Evolutionary conservation across 2,888 invertebrate species (phyloP).

Genomic region (Adineta ricciae): DNA sequence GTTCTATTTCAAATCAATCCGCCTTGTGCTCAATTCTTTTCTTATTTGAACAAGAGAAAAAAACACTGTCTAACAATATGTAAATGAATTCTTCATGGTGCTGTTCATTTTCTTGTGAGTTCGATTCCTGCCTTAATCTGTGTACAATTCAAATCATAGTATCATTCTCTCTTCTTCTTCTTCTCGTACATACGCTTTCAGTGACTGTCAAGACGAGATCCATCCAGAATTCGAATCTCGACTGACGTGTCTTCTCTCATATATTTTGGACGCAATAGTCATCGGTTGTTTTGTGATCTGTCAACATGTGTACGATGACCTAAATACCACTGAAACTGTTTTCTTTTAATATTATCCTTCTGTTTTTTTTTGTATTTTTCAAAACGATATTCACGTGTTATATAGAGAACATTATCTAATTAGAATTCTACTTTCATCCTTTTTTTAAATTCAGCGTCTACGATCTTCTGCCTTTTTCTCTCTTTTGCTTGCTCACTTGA

Average conservation of each 20-base stretch:
- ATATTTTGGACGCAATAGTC: neutral
- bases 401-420: neutral
- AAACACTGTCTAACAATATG: neutral
- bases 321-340: neutral
- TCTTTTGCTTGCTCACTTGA: neutral
- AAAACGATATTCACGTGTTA: neutral
- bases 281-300: neutral
- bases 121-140: neutral
- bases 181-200: neutral
- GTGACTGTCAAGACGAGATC: neutral
- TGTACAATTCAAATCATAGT: neutral
- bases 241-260: neutral
- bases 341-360: neutral
- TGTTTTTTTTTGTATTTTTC: neutral
- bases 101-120: neutral
- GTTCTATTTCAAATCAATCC: neutral
- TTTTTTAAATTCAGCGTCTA: neutral
- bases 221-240: neutral
- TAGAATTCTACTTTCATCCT: neutral
- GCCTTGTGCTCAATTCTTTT: neutral
- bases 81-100: neutral
- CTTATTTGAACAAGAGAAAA: neutral
- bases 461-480: neutral
- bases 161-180: neutral
- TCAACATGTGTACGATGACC: neutral